phyloP scores from a whole-genome alignment of 2,888 invertebrate species.

The Metallyticus violacea region DNA sequence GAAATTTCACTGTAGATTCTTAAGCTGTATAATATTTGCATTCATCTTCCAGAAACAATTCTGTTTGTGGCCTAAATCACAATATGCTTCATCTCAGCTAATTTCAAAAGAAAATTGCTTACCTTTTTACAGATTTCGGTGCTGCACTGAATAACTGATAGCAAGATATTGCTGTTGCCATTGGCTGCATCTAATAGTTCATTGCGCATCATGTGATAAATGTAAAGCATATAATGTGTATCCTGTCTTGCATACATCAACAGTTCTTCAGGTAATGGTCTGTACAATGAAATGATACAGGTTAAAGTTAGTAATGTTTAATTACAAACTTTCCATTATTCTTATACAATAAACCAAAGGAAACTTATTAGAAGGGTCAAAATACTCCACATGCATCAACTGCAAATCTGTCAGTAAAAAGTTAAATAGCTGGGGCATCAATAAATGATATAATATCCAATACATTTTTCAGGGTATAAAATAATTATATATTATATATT shows the following conservation, averaged over 20 bases:
- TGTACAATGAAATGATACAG: constrained; percentile 39
- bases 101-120: not conserved
- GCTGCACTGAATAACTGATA: constrained; percentile 70
- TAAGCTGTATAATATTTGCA: too few relatives aligned
- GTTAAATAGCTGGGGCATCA: too few relatives aligned
- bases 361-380: not conserved
- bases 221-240: constrained; percentile 90
- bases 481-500: too few relatives aligned
- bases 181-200: constrained; percentile 68
- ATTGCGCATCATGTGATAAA: constrained; percentile 76
- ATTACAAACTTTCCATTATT: not conserved
- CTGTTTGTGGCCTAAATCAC: too few relatives aligned
- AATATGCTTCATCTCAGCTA: too few relatives aligned
- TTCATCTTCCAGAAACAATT: too few relatives aligned
- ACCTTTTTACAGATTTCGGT: constrained; percentile 70
- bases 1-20: too few relatives aligned
- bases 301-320: not conserved
- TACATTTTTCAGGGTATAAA: too few relatives aligned
- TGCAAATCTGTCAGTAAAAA: not conserved
- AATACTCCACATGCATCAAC: not conserved
- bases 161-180: constrained; percentile 61
- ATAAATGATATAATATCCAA: too few relatives aligned
- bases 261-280: constrained; percentile 81
- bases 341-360: too few relatives aligned
- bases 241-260: constrained; percentile 86